Evolutionary conservation across 2,113 vertebrate species (phyloP).

Genomic region (Poeciliopsis turrubarensis): DNA sequence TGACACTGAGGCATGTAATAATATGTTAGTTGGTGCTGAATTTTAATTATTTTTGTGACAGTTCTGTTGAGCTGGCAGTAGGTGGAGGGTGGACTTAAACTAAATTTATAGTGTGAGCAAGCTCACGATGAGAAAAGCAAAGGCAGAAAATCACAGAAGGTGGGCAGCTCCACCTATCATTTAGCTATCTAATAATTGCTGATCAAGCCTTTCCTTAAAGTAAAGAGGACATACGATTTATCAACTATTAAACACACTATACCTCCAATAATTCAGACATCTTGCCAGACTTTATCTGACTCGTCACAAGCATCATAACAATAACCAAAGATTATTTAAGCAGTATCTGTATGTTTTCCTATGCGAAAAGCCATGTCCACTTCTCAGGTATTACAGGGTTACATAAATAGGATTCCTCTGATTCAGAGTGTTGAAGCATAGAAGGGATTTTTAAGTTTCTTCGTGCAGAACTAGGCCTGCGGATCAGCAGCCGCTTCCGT

Average conservation of each 20-base stretch:
- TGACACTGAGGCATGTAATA: constrained; percentile 14
- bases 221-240: not conserved
- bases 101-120: constrained; percentile 1
- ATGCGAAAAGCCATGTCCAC: not conserved
- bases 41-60: constrained; percentile 18
- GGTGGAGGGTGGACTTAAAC: constrained; percentile 9
- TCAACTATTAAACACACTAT: constrained; percentile 3
- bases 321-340: constrained; percentile 12
- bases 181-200: not conserved
- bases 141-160: not conserved
- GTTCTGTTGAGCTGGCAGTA: constrained; percentile 3
- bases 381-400: not conserved
- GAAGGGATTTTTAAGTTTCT: not conserved
- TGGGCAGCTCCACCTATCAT: not conserved
- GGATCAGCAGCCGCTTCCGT: constrained; percentile 44
- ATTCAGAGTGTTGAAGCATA: not conserved
- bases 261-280: constrained; percentile 7
- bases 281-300: constrained; percentile 39
- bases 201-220: not conserved
- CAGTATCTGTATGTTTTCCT: not conserved
- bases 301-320: constrained; percentile 8
- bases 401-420: constrained; percentile 4
- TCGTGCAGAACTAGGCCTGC: constrained; percentile 25
- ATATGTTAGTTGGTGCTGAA: not conserved
- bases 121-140: accelerated